Conservation (phyloP, 2,888 invertebrate species). For the Drosophila fungiperda region DNA sequence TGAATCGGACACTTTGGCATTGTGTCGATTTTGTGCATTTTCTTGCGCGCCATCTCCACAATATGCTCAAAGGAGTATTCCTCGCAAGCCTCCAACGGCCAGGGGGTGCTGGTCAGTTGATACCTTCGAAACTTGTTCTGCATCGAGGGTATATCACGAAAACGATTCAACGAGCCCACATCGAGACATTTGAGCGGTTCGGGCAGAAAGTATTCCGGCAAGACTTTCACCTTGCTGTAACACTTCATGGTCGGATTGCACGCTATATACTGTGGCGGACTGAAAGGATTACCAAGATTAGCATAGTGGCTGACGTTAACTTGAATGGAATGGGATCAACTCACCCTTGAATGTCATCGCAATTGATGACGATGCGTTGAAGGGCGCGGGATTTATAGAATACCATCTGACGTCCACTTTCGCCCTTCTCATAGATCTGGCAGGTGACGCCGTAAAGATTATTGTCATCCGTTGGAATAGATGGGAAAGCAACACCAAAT, state of each 20-base stretch:
- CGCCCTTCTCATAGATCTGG: slow-evolving; percentile 84
- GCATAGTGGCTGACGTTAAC: neutral
- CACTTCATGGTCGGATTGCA: slow-evolving; percentile 84
- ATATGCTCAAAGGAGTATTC: slow-evolving; percentile 87
- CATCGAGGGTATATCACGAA: slow-evolving; percentile 84
- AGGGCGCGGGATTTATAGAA: slow-evolving; percentile 91
- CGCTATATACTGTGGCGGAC: slow-evolving; percentile 81
- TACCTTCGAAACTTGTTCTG: slow-evolving; percentile 77
- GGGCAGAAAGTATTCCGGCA: slow-evolving; percentile 88
- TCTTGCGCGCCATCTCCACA: slow-evolving; percentile 84
- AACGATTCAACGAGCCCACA: slow-evolving; percentile 85
- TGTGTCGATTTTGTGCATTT: slow-evolving; percentile 84
- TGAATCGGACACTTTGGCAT: slow-evolving; percentile 89
- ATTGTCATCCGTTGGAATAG: slow-evolving; percentile 66
- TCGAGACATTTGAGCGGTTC: slow-evolving; percentile 86
- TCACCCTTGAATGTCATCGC: slow-evolving; percentile 80
- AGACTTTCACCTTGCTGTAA: slow-evolving; percentile 88
- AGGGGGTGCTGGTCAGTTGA: slow-evolving; percentile 87
- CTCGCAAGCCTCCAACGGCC: slow-evolving; percentile 89
- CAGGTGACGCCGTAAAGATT: slow-evolving; percentile 84
- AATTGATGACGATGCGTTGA: slow-evolving; percentile 88
- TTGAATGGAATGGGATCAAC: neutral
- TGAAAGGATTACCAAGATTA: slow-evolving; percentile 31
- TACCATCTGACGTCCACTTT: slow-evolving; percentile 83
- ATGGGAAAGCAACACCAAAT: slow-evolving; percentile 84